Conservation (phyloP, 1,140 invertebrate genomes). For the Rhizoglyphus robini region DNA sequence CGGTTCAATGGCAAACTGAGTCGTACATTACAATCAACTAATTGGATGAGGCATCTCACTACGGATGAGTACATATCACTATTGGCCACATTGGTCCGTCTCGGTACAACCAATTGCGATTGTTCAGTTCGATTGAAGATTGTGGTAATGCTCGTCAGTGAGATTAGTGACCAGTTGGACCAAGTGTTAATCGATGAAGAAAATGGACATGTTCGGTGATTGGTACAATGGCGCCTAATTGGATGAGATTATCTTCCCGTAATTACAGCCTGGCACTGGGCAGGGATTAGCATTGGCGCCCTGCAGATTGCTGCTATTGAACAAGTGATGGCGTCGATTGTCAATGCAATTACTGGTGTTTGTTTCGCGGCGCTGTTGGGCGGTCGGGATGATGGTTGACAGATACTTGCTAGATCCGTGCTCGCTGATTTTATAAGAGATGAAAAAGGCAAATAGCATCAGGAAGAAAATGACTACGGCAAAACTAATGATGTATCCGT, state of each 20-base stretch:
- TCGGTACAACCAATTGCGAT: too few species aligned
- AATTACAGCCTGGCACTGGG: slow-evolving; percentile 18
- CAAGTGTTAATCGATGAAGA: too few species aligned
- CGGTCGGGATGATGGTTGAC: slow-evolving; percentile 12
- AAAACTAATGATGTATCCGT: not conserved
- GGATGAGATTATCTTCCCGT: slow-evolving; percentile 18
- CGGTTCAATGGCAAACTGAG: too few species aligned
- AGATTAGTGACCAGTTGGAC: too few species aligned
- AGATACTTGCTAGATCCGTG: slow-evolving; percentile 4
- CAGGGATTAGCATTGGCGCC: slow-evolving; percentile 16
- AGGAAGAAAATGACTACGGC: slow-evolving; percentile 6
- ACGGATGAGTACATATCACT: too few species aligned
- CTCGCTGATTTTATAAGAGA: slow-evolving; percentile 12
- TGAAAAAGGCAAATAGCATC: slow-evolving; percentile 15
- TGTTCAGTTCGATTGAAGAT: too few species aligned
- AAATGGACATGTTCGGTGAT: too few species aligned
- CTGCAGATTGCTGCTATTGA: not conserved
- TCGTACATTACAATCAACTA: too few species aligned
- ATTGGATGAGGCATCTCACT: too few species aligned
- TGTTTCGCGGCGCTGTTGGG: not conserved
- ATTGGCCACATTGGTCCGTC: too few species aligned
- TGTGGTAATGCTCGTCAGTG: too few species aligned
- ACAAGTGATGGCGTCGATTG: not conserved
- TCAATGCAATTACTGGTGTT: not conserved
- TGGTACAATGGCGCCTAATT: too few species aligned